phyloP scores from a whole-genome alignment of 2,797 vertebrate genomes.

The Lemur catta region DNA sequence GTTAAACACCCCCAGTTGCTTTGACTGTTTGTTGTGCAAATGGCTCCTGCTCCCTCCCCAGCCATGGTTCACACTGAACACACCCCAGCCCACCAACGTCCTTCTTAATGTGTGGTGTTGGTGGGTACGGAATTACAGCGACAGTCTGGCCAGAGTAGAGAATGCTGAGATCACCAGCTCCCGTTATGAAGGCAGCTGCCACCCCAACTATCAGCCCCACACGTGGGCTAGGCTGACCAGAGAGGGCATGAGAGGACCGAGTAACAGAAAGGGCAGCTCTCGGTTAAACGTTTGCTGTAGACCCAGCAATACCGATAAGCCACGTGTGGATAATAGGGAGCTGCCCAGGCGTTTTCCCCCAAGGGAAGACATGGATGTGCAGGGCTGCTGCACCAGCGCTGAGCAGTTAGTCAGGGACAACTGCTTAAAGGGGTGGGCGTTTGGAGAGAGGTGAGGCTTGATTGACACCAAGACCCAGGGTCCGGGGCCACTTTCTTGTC shows the following conservation, averaged over 20 bases:
- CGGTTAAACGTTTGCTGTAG: not conserved
- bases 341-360: not conserved
- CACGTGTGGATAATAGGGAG: not conserved
- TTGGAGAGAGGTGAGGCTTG: not conserved
- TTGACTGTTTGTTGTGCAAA: not conserved
- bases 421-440: not conserved
- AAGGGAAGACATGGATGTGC: not conserved
- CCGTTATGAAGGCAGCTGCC: not conserved
- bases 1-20: not conserved
- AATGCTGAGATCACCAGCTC: not conserved
- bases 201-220: not conserved
- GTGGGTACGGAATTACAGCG: not conserved
- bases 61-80: not conserved
- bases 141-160: not conserved
- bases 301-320: not conserved
- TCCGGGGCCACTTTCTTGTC: not conserved
- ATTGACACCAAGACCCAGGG: not conserved
- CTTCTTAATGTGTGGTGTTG: not conserved
- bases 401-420: not conserved
- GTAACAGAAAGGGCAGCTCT: not conserved
- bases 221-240: rapidly evolving
- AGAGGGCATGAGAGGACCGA: not conserved
- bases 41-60: not conserved
- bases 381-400: not conserved
- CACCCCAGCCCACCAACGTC: not conserved